Percentiles rank a stretch among this genome's conserved stretches.
These are phyloP conservation scores for Onchidella celtica DNA, from an alignment of 2,888 invertebrate genomes.

Conservation along the genomic window DNA sequence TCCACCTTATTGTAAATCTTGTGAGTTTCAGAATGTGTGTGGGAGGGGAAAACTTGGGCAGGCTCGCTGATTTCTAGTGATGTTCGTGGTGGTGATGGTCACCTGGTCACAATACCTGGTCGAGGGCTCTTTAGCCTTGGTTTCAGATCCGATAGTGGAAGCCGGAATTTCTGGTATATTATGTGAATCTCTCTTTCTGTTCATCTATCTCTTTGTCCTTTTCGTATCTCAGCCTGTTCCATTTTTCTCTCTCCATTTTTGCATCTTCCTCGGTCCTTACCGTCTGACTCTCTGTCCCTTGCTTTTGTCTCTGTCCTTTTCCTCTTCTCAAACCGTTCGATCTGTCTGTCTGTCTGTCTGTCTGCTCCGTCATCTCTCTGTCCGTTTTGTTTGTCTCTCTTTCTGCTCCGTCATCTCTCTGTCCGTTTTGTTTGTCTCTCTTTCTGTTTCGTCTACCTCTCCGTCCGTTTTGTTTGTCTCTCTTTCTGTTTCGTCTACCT, in stretches of 20 bases:
- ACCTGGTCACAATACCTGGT: no score
- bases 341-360: neutral
- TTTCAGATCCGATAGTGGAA: no score
- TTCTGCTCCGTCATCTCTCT: neutral
- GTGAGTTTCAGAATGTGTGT: no score
- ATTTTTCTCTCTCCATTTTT: neutral
- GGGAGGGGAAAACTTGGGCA: no score
- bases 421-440: neutral
- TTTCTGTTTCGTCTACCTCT: neutral
- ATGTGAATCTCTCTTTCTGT: neutral
- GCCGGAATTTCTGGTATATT: no score
- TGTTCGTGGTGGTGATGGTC: no score
- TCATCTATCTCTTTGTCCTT: neutral
- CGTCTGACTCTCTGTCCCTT: neutral
- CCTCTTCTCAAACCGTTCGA: neutral
- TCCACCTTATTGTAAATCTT: no score
- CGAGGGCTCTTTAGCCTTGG: no score
- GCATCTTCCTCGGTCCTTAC: neutral
- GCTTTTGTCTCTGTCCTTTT: neutral
- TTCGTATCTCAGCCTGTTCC: neutral
- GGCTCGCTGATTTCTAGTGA: no score
- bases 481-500: neutral
- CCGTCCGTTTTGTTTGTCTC: neutral
- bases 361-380: neutral
- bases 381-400: neutral